phyloP scores from a whole-genome alignment of 2,888 invertebrate genomes.

The Fragum sueziense region DNA sequence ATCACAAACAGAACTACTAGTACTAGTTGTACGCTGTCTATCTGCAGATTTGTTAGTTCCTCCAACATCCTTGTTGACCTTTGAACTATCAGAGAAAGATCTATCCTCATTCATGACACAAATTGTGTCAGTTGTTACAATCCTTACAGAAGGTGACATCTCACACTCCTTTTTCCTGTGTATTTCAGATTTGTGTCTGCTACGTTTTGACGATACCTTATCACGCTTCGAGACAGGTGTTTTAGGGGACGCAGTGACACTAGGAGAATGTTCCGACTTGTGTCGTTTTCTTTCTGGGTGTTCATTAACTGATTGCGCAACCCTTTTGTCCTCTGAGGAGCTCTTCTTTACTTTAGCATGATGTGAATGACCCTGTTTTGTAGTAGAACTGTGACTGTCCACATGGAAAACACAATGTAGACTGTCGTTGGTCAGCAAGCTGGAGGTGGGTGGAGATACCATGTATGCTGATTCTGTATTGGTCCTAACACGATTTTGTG shows the following conservation, averaged over 20 bases:
- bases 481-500: too few species aligned
- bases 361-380: background rate
- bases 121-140: background rate
- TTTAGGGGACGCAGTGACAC: background rate
- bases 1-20: background rate
- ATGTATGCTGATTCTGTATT: too few species aligned
- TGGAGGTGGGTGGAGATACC: background rate
- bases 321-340: constrained; percentile 2
- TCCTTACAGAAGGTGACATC: background rate
- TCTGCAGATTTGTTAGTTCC: background rate
- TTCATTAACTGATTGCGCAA: background rate
- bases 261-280: constrained; percentile 17
- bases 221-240: background rate
- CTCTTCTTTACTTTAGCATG: background rate
- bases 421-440: background rate
- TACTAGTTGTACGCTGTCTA: background rate
- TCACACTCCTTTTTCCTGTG: background rate
- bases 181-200: constrained; percentile 10
- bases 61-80: background rate
- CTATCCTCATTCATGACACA: background rate
- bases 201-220: background rate
- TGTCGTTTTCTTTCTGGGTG: constrained; percentile 37
- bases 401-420: background rate
- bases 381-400: background rate
- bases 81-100: background rate